Percentiles rank a stretch among this genome's conserved stretches.
Evolutionary conservation across 2,888 invertebrate species (phyloP).

Genomic region (Phengaris arion): DNA sequence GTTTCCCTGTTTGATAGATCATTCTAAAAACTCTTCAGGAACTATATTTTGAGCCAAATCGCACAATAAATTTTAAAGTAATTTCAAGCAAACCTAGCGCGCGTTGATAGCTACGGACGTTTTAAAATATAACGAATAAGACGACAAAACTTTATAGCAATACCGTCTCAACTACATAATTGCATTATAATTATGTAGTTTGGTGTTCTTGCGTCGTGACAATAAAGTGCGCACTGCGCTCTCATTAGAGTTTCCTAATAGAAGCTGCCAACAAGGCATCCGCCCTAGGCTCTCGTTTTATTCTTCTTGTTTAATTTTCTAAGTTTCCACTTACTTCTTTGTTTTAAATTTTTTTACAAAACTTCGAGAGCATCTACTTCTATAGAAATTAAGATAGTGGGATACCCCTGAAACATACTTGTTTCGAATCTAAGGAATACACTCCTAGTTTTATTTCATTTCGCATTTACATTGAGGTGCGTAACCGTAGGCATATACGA

Average conservation of each 20-base stretch:
- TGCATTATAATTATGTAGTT: constrained; percentile 45
- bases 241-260: constrained; percentile 52
- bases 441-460: too few relatives aligned
- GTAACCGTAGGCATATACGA: too few relatives aligned
- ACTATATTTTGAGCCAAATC: too few relatives aligned
- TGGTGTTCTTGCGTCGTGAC: constrained; percentile 34
- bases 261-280: constrained; percentile 49
- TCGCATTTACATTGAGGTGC: too few relatives aligned
- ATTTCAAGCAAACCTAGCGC: too few relatives aligned
- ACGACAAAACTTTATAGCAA: too few relatives aligned
- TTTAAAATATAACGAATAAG: too few relatives aligned
- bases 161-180: constrained; percentile 44
- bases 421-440: too few relatives aligned
- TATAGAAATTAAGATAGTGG: background rate
- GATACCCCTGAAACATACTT: background rate
- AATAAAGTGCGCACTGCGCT: constrained; percentile 44
- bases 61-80: too few relatives aligned
- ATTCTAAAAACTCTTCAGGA: too few relatives aligned
- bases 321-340: constrained; percentile 5
- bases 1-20: too few relatives aligned
- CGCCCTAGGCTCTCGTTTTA: constrained; percentile 32
- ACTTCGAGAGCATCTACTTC: background rate
- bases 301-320: background rate
- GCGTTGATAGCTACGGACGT: too few relatives aligned
- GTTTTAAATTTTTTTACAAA: constrained; percentile 8